phyloP scores from a whole-genome alignment of 2,888 invertebrate genomes.

The Xanthia togata region DNA sequence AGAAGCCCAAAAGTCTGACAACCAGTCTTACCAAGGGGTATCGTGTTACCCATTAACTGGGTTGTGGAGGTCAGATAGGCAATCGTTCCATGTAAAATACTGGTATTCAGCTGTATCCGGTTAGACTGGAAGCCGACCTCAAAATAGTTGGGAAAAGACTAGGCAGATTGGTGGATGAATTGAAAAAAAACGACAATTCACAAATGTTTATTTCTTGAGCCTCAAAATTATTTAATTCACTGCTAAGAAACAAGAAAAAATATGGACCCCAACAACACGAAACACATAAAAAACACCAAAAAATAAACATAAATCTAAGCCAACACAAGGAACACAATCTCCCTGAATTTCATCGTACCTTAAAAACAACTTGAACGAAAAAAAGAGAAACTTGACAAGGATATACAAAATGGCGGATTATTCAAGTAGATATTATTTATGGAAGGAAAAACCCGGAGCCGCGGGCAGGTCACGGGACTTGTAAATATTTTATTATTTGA shows the following conservation, averaged over 20 bases:
- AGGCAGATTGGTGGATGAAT: too few relatives aligned
- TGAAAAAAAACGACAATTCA: background rate
- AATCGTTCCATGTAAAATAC: too few relatives aligned
- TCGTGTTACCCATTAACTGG: too few relatives aligned
- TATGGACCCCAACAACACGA: background rate
- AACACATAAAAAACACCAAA: background rate
- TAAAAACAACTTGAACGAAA: slow-evolving; percentile 31
- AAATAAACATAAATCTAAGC: background rate
- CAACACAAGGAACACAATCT: background rate
- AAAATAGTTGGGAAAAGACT: too few relatives aligned
- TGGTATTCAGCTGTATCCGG: too few relatives aligned
- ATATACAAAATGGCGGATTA: slow-evolving; percentile 61
- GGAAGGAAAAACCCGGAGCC: slow-evolving; percentile 43
- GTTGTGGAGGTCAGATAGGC: too few relatives aligned
- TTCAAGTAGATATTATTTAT: slow-evolving; percentile 69
- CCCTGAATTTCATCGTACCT: slow-evolving; percentile 28
- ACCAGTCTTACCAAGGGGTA: too few relatives aligned
- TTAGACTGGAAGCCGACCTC: too few relatives aligned
- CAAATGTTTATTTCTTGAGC: background rate
- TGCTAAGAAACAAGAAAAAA: background rate
- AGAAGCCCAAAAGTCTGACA: too few relatives aligned
- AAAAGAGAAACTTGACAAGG: slow-evolving; percentile 23
- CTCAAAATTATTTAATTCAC: background rate
- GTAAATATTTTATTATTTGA: slow-evolving; percentile 61
- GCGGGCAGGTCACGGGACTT: slow-evolving; percentile 32